Evolutionary conservation across 2,888 invertebrate genomes (phyloP).

Genomic region (Galerucella calmariensis): DNA sequence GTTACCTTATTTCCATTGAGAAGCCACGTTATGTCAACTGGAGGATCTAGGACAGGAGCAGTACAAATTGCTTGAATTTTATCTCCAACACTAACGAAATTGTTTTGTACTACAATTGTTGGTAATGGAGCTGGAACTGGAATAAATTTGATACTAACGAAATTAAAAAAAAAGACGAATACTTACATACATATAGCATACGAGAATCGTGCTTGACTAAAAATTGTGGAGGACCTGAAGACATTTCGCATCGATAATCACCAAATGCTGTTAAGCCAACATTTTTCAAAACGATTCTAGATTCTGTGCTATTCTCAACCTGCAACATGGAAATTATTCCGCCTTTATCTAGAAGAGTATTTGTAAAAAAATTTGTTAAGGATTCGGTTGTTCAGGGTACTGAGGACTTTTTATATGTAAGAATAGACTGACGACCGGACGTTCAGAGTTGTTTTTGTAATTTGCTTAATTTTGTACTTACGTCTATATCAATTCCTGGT

Average conservation of each 20-base stretch:
- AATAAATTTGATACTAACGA: neutral
- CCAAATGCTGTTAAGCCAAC: neutral
- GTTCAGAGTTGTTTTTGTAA: too few species aligned
- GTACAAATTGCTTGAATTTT: neutral
- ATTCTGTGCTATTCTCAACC: neutral
- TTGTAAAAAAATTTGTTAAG: too few species aligned
- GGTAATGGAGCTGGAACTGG: neutral
- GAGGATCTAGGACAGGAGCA: neutral
- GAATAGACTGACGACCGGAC: too few species aligned
- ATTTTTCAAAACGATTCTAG: neutral
- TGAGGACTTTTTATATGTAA: too few species aligned
- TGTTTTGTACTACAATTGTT: neutral
- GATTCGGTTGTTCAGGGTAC: too few species aligned
- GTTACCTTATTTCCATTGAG: neutral
- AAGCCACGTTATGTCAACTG: neutral
- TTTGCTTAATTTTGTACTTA: neutral
- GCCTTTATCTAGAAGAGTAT: too few species aligned
- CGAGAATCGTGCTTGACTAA: neutral
- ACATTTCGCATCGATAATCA: neutral
- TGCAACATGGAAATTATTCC: neutral
- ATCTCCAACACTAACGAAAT: neutral
- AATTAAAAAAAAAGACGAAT: neutral
- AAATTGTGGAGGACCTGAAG: neutral
- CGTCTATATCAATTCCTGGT: neutral
- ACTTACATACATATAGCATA: neutral